Base-by-base conservation (phyloP, 2,888 invertebrate genomes). In the Seira sanloemensis region DNA sequence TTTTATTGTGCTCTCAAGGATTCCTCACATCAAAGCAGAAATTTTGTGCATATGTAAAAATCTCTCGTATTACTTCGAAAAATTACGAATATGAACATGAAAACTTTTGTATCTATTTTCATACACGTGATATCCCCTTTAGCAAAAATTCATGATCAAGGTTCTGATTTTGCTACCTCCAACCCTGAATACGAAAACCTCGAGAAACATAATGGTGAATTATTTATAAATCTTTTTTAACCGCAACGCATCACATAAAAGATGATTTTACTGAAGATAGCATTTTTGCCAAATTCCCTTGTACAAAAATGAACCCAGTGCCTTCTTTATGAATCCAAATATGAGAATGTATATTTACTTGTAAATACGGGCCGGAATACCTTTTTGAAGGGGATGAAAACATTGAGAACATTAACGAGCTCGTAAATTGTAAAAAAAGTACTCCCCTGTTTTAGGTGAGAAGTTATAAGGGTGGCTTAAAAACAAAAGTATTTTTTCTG, bases 371-470 rank as follows among this genome's bases (percentile, higher is more conserved):
- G 62, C 62, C 62, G 62, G 62, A 62, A 62, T 62, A 62, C 12
- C 37, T 62, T 23, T 62, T 62, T 21, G 19, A 62, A 62, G 21
- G 62, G 62, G 62, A 19, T 62, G 62, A 62, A 62, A 58, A 58
- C n/a, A 58, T n/a, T 58, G n/a, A 58, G 37, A 58, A n/a, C n/a
- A n/a, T 5, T 18, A n/a, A n/a, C n/a, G 58, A 7, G 37, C 5
- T 37, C 4, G 37, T 12, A 12, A 4, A 37, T 37, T 37, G 7
- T 58, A 16, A 58, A n/a, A n/a, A 2, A 58, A 62, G 21, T 62
- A 21, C 62, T 62, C 62, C 62, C 62, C 23, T 62, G 62, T 62
- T 62, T 62, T 62, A 62, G 62, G 62, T 62, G 62, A 19, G 4
- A 62, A 62, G 62, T 62, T 21, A n/a, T 62, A 62, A n/a, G 62